Evolutionary conservation across 2,797 vertebrate species (phyloP).

Genomic region (Catharus ustulatus): DNA sequence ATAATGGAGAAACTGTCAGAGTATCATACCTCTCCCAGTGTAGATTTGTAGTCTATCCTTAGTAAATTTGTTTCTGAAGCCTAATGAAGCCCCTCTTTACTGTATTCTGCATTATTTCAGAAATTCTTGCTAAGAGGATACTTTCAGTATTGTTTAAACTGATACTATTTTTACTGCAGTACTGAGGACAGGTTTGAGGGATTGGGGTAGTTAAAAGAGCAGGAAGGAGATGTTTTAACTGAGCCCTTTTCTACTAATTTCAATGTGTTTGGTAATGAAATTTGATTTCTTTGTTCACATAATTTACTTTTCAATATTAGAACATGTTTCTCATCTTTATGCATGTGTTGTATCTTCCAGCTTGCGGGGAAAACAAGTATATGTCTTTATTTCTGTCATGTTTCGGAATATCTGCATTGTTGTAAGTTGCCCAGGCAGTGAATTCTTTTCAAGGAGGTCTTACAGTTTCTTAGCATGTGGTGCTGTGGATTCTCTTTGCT

Average conservation of each 20-base stretch:
- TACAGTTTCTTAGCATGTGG: background rate
- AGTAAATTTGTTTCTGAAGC: background rate
- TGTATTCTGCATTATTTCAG: background rate
- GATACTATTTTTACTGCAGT: background rate
- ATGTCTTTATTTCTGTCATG: background rate
- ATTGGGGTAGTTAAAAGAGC: background rate
- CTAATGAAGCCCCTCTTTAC: background rate
- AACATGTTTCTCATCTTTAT: background rate
- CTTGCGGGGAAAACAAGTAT: background rate
- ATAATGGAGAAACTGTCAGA: background rate
- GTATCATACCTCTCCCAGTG: background rate
- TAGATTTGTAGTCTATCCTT: background rate
- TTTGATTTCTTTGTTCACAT: background rate
- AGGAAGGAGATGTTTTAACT: background rate
- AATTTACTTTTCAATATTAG: background rate
- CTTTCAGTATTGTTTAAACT: background rate
- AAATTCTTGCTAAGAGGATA: background rate
- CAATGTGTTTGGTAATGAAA: background rate
- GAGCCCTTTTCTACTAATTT: background rate
- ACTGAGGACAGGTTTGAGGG: background rate
- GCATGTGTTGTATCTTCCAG: fast-evolving
- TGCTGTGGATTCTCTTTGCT: background rate
- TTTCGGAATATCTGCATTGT: background rate
- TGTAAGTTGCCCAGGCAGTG: background rate
- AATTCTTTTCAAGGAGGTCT: background rate